Evolutionary conservation across 2,797 vertebrate species (phyloP).

Genomic region (Pseudomugil gertrudae): DNA sequence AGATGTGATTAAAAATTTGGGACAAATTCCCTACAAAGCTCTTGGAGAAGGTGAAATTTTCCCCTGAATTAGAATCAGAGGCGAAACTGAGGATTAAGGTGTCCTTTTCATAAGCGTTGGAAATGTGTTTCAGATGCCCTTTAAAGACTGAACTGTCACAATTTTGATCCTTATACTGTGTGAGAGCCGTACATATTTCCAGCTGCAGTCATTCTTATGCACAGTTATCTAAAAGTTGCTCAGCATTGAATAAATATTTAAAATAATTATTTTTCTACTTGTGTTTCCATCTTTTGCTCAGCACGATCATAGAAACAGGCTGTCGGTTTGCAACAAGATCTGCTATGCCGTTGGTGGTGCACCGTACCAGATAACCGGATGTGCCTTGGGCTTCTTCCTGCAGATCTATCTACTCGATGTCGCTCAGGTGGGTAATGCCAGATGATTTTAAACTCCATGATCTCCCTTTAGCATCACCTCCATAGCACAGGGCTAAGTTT

Average conservation of each 20-base stretch:
- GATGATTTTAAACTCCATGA: background rate
- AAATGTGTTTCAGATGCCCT: background rate
- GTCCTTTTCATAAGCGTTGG: background rate
- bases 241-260: background rate
- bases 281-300: constrained; percentile 19
- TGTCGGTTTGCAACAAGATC: constrained; percentile 92
- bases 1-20: constrained; percentile 23
- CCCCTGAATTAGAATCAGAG: too few relatives aligned
- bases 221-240: constrained; percentile 16
- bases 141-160: background rate
- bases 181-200: too few relatives aligned
- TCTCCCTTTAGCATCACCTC: constrained; percentile 5
- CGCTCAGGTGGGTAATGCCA: constrained; percentile 86
- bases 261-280: background rate
- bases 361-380: constrained; percentile 96
- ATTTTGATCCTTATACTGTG: too few relatives aligned
- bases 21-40: constrained; percentile 18
- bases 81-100: constrained; percentile 8
- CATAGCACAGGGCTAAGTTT: constrained; percentile 20
- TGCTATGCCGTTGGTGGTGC: constrained; percentile 95
- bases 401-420: constrained; percentile 97
- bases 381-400: constrained; percentile 94
- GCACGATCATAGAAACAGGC: constrained; percentile 71
- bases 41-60: constrained; percentile 1
- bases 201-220: too few relatives aligned